A percentile compares a stretch with the other conserved stretches of the same genome.
Evolutionary conservation across 2,113 vertebrate species (phyloP).

Genomic region (Geococcyx californianus): DNA sequence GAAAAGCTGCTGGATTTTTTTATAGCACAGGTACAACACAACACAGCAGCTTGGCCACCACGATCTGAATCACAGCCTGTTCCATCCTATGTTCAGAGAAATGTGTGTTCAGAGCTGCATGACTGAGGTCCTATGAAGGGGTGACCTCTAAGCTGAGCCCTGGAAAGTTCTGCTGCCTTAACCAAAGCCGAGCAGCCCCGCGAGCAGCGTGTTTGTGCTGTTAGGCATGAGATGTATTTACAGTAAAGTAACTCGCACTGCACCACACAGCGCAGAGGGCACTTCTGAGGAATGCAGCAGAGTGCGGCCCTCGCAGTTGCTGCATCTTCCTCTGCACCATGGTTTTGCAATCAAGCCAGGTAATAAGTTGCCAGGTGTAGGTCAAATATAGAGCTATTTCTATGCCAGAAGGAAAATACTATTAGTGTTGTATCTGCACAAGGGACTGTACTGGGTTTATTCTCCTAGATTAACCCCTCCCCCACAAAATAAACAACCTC

Average conservation of each 20-base stretch:
- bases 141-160: neutral
- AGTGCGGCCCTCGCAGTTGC: neutral
- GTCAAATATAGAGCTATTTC: neutral
- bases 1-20: neutral
- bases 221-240: neutral
- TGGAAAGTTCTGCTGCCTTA: neutral
- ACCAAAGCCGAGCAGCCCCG: neutral
- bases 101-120: neutral
- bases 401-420: neutral
- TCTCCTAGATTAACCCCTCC: neutral
- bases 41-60: neutral
- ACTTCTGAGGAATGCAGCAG: neutral
- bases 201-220: neutral
- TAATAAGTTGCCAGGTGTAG: neutral
- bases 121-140: neutral
- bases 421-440: neutral
- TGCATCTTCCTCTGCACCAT: neutral
- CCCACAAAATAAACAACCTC: neutral
- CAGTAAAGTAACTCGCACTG: neutral
- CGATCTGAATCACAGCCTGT: neutral
- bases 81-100: neutral
- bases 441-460: neutral
- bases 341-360: neutral
- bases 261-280: neutral
- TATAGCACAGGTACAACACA: neutral